Conservation (phyloP, 2,797 vertebrate species). For the Malacoctenus gilli region DNA sequence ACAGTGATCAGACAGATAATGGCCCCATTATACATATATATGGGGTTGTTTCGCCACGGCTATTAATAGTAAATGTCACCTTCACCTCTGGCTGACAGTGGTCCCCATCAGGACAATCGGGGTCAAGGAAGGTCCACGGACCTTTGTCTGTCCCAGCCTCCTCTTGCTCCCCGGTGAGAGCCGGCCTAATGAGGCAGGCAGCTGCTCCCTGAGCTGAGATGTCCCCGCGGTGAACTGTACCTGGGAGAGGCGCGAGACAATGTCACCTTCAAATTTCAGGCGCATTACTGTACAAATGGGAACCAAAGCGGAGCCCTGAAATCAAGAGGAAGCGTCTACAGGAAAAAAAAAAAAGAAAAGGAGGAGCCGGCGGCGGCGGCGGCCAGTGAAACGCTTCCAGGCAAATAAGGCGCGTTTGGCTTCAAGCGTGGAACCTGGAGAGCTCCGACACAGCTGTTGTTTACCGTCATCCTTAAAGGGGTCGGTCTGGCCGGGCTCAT, state of each 20-base stretch:
- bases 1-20: conserved; percentile 12
- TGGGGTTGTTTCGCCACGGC: conserved; percentile 26
- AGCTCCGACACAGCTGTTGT: conserved; percentile 36
- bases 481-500: conserved; percentile 28
- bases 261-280: conserved; percentile 78
- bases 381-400: conserved; percentile 28
- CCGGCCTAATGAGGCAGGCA: conserved; percentile 77
- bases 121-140: conserved; percentile 70
- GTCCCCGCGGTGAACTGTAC: conserved; percentile 63
- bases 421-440: conserved; percentile 25
- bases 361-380: too few relatives aligned
- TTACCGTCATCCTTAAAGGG: conserved; percentile 34
- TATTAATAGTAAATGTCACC: conserved; percentile 57
- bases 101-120: conserved; percentile 60
- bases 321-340: conserved; percentile 42
- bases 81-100: conserved; percentile 50
- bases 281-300: conserved; percentile 41
- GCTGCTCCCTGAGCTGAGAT: conserved; percentile 68
- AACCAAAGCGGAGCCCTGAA: conserved; percentile 44
- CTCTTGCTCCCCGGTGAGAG: conserved; percentile 56
- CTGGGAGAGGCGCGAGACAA: conserved; percentile 64
- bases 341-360: too few relatives aligned
- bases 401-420: conserved; percentile 19
- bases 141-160: conserved; percentile 63
- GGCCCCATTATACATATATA: conserved; percentile 5